A percentile compares a stretch with the other conserved stretches of the same genome.
Evolutionary conservation across 2,888 invertebrate genomes (phyloP).

Genomic region (Parnassius orleans): DNA sequence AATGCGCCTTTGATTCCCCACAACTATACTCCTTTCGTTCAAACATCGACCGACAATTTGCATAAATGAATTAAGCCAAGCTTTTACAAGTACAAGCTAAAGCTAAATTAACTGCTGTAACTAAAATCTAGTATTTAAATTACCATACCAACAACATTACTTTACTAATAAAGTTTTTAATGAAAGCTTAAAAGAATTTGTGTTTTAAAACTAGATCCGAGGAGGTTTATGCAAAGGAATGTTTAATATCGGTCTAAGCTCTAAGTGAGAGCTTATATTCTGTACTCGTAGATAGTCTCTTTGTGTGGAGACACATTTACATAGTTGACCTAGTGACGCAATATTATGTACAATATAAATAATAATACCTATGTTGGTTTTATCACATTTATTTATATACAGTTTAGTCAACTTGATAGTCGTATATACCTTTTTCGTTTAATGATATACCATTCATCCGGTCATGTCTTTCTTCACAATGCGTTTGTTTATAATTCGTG

Average conservation of each 20-base stretch:
- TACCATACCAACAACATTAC: neutral
- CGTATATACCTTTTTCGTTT: neutral
- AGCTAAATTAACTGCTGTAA: slow-evolving; percentile 16
- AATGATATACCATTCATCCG: neutral
- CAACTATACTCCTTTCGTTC: slow-evolving; percentile 18
- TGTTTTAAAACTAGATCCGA: slow-evolving; percentile 3
- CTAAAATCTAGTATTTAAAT: slow-evolving; percentile 18
- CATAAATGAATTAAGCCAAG: slow-evolving; percentile 27
- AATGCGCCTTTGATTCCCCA: slow-evolving; percentile 19
- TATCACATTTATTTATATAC: no score
- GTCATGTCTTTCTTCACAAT: neutral
- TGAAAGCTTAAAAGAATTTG: neutral
- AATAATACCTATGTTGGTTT: no score
- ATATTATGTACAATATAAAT: neutral
- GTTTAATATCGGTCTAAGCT: slow-evolving; percentile 20
- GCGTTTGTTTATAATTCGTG: no score
- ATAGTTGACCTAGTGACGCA: slow-evolving; percentile 8
- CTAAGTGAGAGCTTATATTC: slow-evolving; percentile 4
- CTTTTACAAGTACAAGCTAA: slow-evolving; percentile 14
- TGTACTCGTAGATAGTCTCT: slow-evolving; percentile 7
- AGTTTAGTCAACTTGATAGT: no score
- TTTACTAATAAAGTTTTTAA: neutral
- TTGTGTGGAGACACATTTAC: slow-evolving; percentile 11
- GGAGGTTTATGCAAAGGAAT: slow-evolving; percentile 11
- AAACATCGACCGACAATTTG: slow-evolving; percentile 26